Evolutionary conservation across 2,113 vertebrate species (phyloP).

Genomic region (Octodon degus): DNA sequence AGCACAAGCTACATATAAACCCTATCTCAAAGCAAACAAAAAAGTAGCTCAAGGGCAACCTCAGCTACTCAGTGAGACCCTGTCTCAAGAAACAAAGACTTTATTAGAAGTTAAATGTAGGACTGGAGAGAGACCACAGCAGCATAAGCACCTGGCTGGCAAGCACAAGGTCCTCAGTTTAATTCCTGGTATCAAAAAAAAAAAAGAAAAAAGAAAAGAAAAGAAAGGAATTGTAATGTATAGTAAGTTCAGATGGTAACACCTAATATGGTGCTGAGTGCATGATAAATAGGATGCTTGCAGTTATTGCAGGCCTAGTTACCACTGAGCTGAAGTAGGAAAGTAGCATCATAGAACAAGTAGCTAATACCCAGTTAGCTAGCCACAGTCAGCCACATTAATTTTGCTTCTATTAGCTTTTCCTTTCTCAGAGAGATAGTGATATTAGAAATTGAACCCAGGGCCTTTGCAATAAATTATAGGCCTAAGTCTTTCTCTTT

Average conservation of each 20-base stretch:
- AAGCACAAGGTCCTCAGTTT: too few relatives aligned
- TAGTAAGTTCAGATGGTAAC: neutral
- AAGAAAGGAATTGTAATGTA: neutral
- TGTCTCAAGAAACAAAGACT: neutral
- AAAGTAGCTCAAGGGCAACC: neutral
- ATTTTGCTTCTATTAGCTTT: conserved; percentile 29
- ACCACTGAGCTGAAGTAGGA: neutral
- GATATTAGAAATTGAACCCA: neutral
- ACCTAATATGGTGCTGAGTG: neutral
- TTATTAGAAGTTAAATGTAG: neutral
- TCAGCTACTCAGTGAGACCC: neutral
- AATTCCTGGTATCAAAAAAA: too few relatives aligned
- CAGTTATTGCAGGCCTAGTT: neutral
- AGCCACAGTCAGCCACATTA: neutral
- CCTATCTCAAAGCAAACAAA: too few relatives aligned
- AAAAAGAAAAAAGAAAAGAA: too few relatives aligned
- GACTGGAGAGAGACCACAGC: too few relatives aligned
- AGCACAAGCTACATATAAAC: too few relatives aligned
- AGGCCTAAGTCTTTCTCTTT: neutral
- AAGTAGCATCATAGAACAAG: neutral
- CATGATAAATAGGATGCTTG: neutral
- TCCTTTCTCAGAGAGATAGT: neutral
- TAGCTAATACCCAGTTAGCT: neutral
- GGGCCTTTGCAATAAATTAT: neutral
- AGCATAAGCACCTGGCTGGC: too few relatives aligned